Evolutionary conservation across 2,888 invertebrate genomes (phyloP).

Genomic region (Plebejus anna): DNA sequence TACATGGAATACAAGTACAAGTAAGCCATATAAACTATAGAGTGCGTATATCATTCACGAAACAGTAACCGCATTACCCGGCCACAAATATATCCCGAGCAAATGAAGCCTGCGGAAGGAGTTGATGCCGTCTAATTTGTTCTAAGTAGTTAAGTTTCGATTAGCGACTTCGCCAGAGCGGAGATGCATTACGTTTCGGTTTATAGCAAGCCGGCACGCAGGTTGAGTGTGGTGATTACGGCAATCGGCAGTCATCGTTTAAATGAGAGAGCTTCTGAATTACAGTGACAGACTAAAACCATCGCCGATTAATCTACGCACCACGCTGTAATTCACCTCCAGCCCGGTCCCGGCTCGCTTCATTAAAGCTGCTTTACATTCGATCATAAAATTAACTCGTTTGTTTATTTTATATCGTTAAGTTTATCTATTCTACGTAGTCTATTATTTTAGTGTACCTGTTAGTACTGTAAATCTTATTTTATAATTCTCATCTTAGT

Average conservation of each 20-base stretch:
- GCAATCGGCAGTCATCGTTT: conserved; percentile 38
- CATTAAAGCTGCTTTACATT: conserved; percentile 24
- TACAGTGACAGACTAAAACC: conserved; percentile 36
- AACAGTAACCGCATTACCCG: neutral
- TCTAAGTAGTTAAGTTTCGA: conserved; percentile 31
- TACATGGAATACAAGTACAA: neutral
- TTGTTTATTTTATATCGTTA: conserved; percentile 18
- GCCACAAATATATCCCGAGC: conserved; percentile 2
- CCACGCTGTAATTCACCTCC: conserved; percentile 30
- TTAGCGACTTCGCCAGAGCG: conserved; percentile 33
- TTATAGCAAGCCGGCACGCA: conserved; percentile 34
- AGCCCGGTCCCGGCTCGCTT: conserved; percentile 13
- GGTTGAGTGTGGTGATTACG: conserved; percentile 37
- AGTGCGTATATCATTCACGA: neutral
- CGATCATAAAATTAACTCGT: conserved; percentile 24
- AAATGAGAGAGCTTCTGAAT: conserved; percentile 37
- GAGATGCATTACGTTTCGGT: conserved; percentile 35
- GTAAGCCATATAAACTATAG: neutral
- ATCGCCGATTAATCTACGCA: conserved; percentile 33
- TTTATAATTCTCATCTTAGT: too few relatives aligned
- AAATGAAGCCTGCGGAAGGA: conserved; percentile 4
- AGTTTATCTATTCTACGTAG: neutral
- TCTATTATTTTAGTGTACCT: neutral
- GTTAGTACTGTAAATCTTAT: neutral
- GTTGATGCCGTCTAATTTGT: conserved; percentile 23